Conservation (phyloP, 2,888 invertebrate species). For the Acleris sparsana region DNA sequence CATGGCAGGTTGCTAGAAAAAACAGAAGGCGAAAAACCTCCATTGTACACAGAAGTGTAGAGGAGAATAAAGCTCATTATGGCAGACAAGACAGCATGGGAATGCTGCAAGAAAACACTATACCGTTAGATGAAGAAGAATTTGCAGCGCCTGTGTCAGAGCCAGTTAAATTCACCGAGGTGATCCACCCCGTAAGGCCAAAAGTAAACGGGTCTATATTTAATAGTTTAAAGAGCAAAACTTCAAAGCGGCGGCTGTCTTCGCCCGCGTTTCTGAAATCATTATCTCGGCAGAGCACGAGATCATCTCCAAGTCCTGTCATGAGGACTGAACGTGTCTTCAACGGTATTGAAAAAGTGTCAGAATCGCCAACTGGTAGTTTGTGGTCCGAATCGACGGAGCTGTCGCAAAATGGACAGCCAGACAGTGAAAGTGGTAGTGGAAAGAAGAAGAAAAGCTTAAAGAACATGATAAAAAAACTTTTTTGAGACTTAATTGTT, state of each 20-base stretch:
- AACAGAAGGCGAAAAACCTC: slow-evolving; percentile 79
- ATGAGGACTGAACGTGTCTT: slow-evolving; percentile 66
- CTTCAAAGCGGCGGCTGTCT: slow-evolving; percentile 81
- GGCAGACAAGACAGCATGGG: slow-evolving; percentile 65
- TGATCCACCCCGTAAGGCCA: slow-evolving; percentile 59
- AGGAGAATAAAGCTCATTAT: slow-evolving; percentile 65
- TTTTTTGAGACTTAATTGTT: slow-evolving; percentile 83
- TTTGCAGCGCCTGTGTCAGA: slow-evolving; percentile 78
- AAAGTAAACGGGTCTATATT: slow-evolving; percentile 79
- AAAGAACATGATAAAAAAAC: slow-evolving; percentile 90
- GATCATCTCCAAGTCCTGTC: slow-evolving; percentile 72
- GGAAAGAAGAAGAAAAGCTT: slow-evolving; percentile 87
- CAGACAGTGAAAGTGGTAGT: slow-evolving; percentile 56
- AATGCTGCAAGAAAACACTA: slow-evolving; percentile 75
- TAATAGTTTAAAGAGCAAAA: slow-evolving; percentile 74
- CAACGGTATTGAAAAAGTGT: slow-evolving; percentile 61
- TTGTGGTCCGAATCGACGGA: slow-evolving; percentile 79
- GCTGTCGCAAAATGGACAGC: slow-evolving; percentile 69
- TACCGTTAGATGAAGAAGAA: slow-evolving; percentile 82
- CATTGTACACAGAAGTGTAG: slow-evolving; percentile 67
- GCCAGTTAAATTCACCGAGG: slow-evolving; percentile 67
- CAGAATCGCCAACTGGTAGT: slow-evolving; percentile 73
- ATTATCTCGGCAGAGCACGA: slow-evolving; percentile 76
- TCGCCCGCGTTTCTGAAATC: slow-evolving; percentile 85
- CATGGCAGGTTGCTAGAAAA: slow-evolving; percentile 75